phyloP scores from a whole-genome alignment of 2,797 vertebrate genomes.

The Zonotrichia albicollis region DNA sequence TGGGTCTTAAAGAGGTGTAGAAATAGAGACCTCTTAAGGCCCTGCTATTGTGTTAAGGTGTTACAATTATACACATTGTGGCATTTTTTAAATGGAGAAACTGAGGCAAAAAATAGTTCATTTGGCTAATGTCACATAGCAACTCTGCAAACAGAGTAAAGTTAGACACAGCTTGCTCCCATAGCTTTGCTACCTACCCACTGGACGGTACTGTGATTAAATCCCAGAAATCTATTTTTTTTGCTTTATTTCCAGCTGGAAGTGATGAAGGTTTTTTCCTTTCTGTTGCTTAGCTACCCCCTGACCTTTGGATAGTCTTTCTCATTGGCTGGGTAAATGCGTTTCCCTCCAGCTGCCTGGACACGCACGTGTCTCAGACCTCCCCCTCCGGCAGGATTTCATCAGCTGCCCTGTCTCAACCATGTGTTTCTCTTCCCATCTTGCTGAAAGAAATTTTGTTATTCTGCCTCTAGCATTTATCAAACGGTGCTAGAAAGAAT shows the following conservation, averaged over 20 bases:
- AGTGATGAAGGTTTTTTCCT: conserved; percentile 15
- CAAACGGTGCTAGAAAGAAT: neutral
- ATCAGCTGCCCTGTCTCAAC: neutral
- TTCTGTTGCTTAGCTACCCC: conserved; percentile 60
- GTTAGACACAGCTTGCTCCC: neutral
- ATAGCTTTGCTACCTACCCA: neutral
- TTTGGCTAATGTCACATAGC: neutral
- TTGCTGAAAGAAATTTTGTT: neutral
- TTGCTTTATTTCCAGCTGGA: conserved; percentile 39
- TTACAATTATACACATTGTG: neutral
- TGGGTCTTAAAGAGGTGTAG: neutral
- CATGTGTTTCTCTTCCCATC: conserved; percentile 14
- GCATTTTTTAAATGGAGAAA: neutral
- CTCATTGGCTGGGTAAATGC: conserved; percentile 24
- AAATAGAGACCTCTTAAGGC: neutral
- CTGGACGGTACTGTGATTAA: neutral
- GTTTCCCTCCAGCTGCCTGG: conserved; percentile 17
- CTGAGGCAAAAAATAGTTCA: neutral
- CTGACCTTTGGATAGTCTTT: conserved; percentile 49
- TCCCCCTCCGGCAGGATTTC: neutral
- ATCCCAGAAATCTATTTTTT: neutral
- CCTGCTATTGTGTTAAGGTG: neutral
- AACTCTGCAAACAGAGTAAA: neutral
- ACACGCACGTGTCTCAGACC: neutral
- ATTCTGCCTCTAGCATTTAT: neutral